Evolutionary conservation across 1,140 invertebrate genomes (phyloP).

Genomic region (roundworm (Caenorhabditis elegans)): DNA sequence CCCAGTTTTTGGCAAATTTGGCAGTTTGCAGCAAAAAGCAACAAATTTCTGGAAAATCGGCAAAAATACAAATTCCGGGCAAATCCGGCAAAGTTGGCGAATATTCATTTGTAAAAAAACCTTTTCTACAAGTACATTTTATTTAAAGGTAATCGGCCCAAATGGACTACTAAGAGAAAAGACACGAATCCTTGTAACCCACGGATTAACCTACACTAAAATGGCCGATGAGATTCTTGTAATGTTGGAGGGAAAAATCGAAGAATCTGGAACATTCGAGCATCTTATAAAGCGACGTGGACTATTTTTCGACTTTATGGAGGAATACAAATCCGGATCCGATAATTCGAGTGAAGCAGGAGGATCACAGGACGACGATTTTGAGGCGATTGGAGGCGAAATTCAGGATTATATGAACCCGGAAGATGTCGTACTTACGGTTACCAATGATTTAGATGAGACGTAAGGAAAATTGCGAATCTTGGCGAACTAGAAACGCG

Average conservation of each 20-base stretch:
- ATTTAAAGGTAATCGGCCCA: constrained; percentile 63
- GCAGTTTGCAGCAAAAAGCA: too few relatives aligned
- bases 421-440: neutral
- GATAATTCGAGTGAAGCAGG: too few relatives aligned
- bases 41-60: too few relatives aligned
- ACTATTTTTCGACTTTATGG: constrained; percentile 46
- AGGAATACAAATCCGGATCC: constrained; percentile 36
- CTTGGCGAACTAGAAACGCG: neutral
- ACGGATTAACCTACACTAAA: constrained; percentile 55
- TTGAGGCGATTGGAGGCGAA: constrained; percentile 14
- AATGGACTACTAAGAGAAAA: constrained; percentile 59
- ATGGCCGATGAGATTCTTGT: constrained; percentile 57
- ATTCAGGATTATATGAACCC: neutral
- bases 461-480: constrained; percentile 14
- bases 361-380: constrained; percentile 31
- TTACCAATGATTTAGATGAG: constrained; percentile 6
- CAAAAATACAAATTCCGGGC: too few relatives aligned
- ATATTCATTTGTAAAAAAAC: too few relatives aligned
- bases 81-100: too few relatives aligned
- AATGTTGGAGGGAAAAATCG: constrained; percentile 45
- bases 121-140: too few relatives aligned
- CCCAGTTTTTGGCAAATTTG: too few relatives aligned
- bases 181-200: constrained; percentile 61
- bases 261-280: constrained; percentile 44
- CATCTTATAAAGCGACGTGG: constrained; percentile 36